Evolutionary conservation across 2,113 vertebrate species (phyloP), one percentile per base, ranked within the genome.

Genomic region (Neomonachus schauinslandi): DNA sequence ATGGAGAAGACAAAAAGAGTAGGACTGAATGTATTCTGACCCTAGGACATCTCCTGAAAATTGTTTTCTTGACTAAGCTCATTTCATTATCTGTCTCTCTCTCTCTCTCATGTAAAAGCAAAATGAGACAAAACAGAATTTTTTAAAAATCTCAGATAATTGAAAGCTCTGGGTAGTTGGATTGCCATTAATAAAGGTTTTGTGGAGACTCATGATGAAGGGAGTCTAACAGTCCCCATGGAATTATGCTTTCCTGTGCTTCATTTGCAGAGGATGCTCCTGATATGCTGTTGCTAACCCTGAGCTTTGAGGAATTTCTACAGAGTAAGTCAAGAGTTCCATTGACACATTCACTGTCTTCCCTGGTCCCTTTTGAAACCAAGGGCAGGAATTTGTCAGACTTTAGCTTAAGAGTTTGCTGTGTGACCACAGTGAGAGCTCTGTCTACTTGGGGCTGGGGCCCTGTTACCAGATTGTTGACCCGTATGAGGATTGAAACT

Each of bases 31-130:
- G 53, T 57, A 85, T 96, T 96, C 51, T 8, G 31, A 94, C 36
- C 77, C 71, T 13, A 51, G 59, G 24, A 77, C 19, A 85, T 31
- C 4, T 51, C 63, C 42, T 93, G 65, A 91, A 97, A 88, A 96
- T 85, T 94, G 42, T 95, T 98, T 97, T 91, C 63, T 94, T 93
- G 88, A 33, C 81, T 93, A 72, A 96, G 67, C 4, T 94, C 11
- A 3, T 94, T 97, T 63, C 71, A 90, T 94, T 96, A 87, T 91
- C 57, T 92, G 18, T 71, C 28, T 83, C 31, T 94, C 51, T 61
- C 26, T 84, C 26, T 95, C 49, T 57, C n/a, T 63, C 57, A 82
- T 5, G 15, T 65, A 97, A 95, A 96, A 71, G 33, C 14, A 94
- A 97, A 95, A 92, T 76, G 51, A 97, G 55, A 67, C 67, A 79